phyloP scores from a whole-genome alignment of 2,888 invertebrate species.

The Drosophila testacea region DNA sequence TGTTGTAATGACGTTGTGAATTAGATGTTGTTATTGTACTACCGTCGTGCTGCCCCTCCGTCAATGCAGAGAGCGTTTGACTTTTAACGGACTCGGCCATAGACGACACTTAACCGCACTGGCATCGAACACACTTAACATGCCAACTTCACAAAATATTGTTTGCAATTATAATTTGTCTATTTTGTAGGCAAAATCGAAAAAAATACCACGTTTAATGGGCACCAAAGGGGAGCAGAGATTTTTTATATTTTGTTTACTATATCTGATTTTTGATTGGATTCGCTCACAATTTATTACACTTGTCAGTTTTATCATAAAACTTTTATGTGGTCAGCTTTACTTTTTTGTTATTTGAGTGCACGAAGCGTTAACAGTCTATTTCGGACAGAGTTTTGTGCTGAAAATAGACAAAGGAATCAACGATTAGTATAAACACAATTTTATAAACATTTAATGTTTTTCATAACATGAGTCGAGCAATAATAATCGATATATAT shows the following conservation, averaged over 20 bases:
- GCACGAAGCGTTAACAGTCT: slow-evolving; percentile 25
- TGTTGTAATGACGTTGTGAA: slow-evolving; percentile 48
- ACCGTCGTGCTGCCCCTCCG: slow-evolving; percentile 87
- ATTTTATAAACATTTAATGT: not conserved
- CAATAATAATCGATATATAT: slow-evolving; percentile 6
- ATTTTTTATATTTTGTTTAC: not conserved
- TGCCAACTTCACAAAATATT: slow-evolving; percentile 78
- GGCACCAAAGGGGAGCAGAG: slow-evolving; percentile 8
- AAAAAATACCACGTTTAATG: slow-evolving; percentile 16
- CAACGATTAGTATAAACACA: not conserved
- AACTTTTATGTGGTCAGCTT: not conserved
- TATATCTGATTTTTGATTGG: slow-evolving; percentile 1
- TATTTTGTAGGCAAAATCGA: slow-evolving; percentile 6
- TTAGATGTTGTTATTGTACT: slow-evolving; percentile 63
- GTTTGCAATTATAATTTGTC: slow-evolving; percentile 43
- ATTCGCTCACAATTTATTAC: slow-evolving; percentile 10
- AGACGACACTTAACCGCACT: slow-evolving; percentile 93
- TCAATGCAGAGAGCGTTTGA: slow-evolving; percentile 90
- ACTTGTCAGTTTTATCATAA: not conserved
- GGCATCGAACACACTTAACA: slow-evolving; percentile 85
- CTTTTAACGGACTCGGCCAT: slow-evolving; percentile 95
- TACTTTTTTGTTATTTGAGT: slow-evolving; percentile 1
- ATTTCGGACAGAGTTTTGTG: slow-evolving; percentile 35
- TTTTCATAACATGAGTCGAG: not conserved
- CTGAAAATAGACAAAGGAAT: slow-evolving; percentile 31